Evolutionary conservation across 2,797 vertebrate genomes (phyloP), one percentile per base, ranked within the genome.

Genomic region (Myotis daubentonii): DNA sequence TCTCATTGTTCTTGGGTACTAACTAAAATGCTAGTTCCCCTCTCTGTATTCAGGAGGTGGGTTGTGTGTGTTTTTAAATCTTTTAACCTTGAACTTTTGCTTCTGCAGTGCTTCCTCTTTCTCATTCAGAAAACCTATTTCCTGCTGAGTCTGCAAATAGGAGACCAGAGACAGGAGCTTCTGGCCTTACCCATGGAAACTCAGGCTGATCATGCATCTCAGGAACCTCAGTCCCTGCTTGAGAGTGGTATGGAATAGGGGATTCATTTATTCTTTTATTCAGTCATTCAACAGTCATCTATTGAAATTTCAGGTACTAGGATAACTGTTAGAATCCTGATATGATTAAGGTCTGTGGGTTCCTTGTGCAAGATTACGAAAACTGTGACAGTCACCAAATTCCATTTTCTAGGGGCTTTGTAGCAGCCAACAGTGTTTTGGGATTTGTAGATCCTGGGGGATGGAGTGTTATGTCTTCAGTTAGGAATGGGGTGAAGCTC

Each of bases 191-290:
- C 81, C 90, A 97, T 97, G 97, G 97, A 97, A 96, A 92, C 96
- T 80, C 96, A 96, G 94, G 75, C 97, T 60, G 95, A 90, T 80
- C 76, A 13, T 62, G 87, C 93, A 44, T 92, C 95, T 95, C 97
- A 93, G 96, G 96, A 96, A 95, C 94, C 97, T 66, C 97, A 94
- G 82, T 81, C 93, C 41, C 88, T 93, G 85, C 94, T 94, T 65
- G 94, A 97, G 81, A 96, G 87, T 71, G 94, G 97, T 97, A 86
- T 97, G 97, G 68, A 92, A 71, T 8, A n/a, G 5, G 12, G 6
- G 33, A 41, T 55, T 88, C 19, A 28, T 86, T 80, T 9, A 53
- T 65, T 13, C 49, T 87, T 22, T 55, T 44, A 81, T 75, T 89
- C 30, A 70, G 17, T 51, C 20, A 76, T 75, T 92, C 68, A 49